These are phyloP conservation scores for Listronotus oregonensis DNA, from an alignment of 1,140 invertebrate species.

Conservation along the genomic window DNA sequence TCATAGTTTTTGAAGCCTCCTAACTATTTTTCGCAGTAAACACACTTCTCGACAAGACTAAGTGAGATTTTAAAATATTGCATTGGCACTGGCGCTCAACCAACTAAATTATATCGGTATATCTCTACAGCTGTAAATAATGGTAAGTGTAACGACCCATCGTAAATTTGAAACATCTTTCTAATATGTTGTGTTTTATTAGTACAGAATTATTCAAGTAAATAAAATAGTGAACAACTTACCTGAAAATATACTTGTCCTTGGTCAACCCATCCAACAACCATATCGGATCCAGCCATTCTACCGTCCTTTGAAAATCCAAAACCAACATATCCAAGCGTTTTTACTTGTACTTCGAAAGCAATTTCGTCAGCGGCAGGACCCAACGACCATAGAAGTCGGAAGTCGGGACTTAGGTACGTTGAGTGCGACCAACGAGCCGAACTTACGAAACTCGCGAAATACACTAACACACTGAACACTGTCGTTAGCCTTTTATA, in stretches of 20 bases:
- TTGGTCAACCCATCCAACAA: conserved; percentile 74
- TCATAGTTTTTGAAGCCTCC: no score
- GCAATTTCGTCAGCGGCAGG: conserved; percentile 66
- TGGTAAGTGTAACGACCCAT: no score
- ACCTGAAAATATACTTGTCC: conserved; percentile 73
- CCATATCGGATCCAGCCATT: conserved; percentile 71
- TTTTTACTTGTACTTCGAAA: conserved; percentile 79
- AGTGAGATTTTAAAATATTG: no score
- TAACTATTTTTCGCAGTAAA: no score
- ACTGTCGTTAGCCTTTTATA: conserved; percentile 43
- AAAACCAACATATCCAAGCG: conserved; percentile 79
- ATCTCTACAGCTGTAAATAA: no score
- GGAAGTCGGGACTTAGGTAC: conserved; percentile 53
- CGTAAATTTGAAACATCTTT: no score
- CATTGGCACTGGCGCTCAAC: no score
- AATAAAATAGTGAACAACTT: conserved; percentile 53
- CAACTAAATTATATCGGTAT: no score
- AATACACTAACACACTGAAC: conserved; percentile 47
- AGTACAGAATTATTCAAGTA: no score
- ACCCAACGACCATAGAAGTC: conserved; percentile 54
- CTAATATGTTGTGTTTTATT: no score
- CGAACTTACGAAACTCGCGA: conserved; percentile 35
- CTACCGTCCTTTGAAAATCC: conserved; percentile 78
- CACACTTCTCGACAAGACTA: no score
- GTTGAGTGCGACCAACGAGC: conserved; percentile 55